Evolutionary conservation across 2,888 invertebrate species (phyloP).

Genomic region (Chrysolina americana): DNA sequence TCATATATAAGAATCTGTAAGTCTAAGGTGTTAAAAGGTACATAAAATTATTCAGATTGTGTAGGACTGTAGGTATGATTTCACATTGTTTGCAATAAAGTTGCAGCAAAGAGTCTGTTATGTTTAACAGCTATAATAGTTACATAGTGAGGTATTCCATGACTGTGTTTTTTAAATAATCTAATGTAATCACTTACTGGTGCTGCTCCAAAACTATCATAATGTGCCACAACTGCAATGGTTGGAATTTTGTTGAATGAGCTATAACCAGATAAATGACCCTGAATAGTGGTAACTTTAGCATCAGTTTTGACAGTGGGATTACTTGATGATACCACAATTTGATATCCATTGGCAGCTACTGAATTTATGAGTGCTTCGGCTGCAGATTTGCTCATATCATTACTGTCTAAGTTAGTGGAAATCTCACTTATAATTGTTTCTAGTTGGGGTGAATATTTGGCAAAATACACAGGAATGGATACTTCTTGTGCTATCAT

Average conservation of each 20-base stretch:
- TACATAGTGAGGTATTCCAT: too few species aligned
- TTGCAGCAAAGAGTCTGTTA: too few species aligned
- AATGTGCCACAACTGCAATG: conserved; percentile 92
- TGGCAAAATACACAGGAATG: conserved; percentile 91
- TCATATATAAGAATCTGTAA: too few species aligned
- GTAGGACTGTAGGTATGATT: too few species aligned
- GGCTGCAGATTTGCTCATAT: conserved; percentile 83
- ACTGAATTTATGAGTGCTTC: conserved; percentile 89
- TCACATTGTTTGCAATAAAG: too few species aligned
- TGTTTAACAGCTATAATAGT: too few species aligned
- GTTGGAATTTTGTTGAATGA: conserved; percentile 80
- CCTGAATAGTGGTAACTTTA: conserved; percentile 89
- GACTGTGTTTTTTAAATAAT: not conserved
- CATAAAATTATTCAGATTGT: too few species aligned
- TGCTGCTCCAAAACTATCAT: conserved; percentile 90
- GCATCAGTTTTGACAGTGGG: conserved; percentile 82
- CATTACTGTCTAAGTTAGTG: conserved; percentile 77
- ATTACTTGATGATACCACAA: conserved; percentile 84
- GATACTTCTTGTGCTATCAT: conserved; percentile 83
- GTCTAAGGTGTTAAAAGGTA: too few species aligned
- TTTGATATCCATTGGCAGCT: conserved; percentile 96
- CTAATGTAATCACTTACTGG: conserved; percentile 79
- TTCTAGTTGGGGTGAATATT: conserved; percentile 82
- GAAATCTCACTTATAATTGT: conserved; percentile 84
- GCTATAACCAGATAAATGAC: conserved; percentile 84